Base-by-base conservation (phyloP, 2,113 vertebrate genomes). In the Otus sunia region DNA sequence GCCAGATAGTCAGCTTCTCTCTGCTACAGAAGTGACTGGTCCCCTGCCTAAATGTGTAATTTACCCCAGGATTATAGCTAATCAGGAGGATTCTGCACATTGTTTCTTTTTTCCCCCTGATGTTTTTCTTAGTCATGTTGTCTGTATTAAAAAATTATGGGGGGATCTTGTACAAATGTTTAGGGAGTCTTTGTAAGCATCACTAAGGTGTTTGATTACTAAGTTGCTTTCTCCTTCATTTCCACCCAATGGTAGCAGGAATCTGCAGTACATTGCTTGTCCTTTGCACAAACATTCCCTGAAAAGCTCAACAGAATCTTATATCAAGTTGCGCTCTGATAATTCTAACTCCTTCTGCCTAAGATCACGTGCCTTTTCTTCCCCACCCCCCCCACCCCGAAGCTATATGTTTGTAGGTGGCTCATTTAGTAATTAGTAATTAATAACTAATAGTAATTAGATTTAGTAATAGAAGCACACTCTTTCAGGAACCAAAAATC, bases 41-140 rank as follows among this genome's bases (percentile, higher is more conserved):
- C 87, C 91, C n/a, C 67, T 84, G 60, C 50, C 91, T 91, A 93
- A 96, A 88, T 34, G 25, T 83, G 26, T 55, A 75, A 88, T 96
- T 96, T 95, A 94, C 71, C 32, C 73, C 4, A 12, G 67, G 55
- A 78, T 90, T 85, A 86, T 34, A 90, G 41, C 32, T 94, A 84
- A 91, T 60, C 47, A 86, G 30, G 23, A 91, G 6, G 41, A 12
- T 84, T 88, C 39, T 79, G 52, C 19, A 67, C 5, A 10, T 21
- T 68, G 15, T 12, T 59, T 26, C 19, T n/a, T 79, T 63, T 59
- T 50, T 45, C 8, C 34, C 32, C 3, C 1, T 30, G 18, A 34
- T 3, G 0, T 21, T 92, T 84, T 75, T 45, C 25, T 43, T 59
- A 50, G 17, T 37, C 5, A 41, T 86, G 89, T 81, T 72, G 6